Percentiles rank a stretch among this genome's conserved stretches.
These are phyloP conservation scores for Drosophila novamexicana DNA, from an alignment of 1,140 invertebrate genomes.

Conservation along the genomic window DNA sequence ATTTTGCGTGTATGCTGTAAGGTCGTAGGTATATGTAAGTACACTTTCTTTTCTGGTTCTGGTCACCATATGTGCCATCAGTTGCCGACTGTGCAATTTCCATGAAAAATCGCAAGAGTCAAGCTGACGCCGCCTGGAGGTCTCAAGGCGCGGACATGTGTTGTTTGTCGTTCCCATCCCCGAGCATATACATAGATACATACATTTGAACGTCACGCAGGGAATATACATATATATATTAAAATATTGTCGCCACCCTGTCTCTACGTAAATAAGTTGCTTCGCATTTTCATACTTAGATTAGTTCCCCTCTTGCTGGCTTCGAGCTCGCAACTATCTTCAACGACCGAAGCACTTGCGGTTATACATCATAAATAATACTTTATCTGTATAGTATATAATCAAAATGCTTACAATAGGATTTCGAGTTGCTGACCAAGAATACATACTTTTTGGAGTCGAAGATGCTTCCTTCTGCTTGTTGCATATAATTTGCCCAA, in stretches of 20 bases:
- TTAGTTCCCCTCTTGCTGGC: too few relatives aligned
- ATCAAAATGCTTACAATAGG: too few relatives aligned
- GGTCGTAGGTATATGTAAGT: conserved; percentile 15
- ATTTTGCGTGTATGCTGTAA: conserved; percentile 40
- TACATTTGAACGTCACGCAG: not conserved
- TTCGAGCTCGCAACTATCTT: too few relatives aligned
- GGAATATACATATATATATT: conserved; percentile 2
- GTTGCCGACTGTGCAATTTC: conserved; percentile 61
- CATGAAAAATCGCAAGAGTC: conserved; percentile 79
- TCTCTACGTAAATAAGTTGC: conserved; percentile 4
- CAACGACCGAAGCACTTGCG: too few relatives aligned
- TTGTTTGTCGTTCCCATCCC: conserved; percentile 11
- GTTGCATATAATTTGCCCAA: too few relatives aligned
- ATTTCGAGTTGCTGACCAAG: too few relatives aligned
- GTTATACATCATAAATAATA: too few relatives aligned
- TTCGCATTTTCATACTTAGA: not conserved
- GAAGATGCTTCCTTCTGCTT: too few relatives aligned
- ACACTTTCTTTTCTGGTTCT: conserved; percentile 50
- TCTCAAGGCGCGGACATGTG: conserved; percentile 46
- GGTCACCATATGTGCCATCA: conserved; percentile 70
- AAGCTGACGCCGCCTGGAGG: conserved; percentile 64
- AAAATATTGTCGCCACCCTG: conserved; percentile 16
- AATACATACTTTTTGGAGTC: too few relatives aligned
- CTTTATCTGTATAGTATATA: too few relatives aligned
- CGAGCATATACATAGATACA: not conserved